Evolutionary conservation across 2,888 invertebrate species (phyloP).

Genomic region (Nomada fabriciana): DNA sequence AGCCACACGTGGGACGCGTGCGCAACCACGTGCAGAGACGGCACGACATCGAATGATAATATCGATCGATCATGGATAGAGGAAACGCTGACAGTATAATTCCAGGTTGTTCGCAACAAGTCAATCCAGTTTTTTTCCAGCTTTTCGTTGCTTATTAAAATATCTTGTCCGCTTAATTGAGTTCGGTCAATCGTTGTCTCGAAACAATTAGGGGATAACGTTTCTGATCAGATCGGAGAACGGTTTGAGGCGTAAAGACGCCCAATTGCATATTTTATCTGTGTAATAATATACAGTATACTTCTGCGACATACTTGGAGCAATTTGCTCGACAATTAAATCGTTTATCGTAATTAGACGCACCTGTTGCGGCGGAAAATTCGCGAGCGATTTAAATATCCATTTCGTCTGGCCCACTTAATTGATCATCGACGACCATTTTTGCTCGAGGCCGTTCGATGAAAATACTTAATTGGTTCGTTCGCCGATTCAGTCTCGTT

Average conservation of each 20-base stretch:
- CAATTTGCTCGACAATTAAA: background rate
- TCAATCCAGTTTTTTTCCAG: background rate
- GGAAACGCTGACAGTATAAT: constrained; percentile 39
- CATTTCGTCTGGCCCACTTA: constrained; percentile 39
- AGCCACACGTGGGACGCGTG: constrained; percentile 67
- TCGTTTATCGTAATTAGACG: constrained; percentile 1
- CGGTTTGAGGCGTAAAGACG: constrained; percentile 7
- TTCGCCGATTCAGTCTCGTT: constrained; percentile 60
- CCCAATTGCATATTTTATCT: too few relatives aligned
- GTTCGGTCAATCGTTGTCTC: background rate
- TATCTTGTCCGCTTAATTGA: background rate
- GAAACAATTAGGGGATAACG: background rate
- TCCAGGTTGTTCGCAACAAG: constrained; percentile 3
- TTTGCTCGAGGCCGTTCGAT: constrained; percentile 47
- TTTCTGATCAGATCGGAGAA: background rate
- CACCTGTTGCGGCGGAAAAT: background rate
- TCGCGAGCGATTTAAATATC: constrained; percentile 40
- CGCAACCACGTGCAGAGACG: constrained; percentile 62
- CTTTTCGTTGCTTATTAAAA: background rate
- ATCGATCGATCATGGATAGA: constrained; percentile 58
- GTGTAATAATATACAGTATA: too few relatives aligned
- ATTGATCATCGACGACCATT: constrained; percentile 45
- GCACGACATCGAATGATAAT: constrained; percentile 54
- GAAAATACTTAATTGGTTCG: constrained; percentile 64
- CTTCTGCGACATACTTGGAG: background rate